Base-by-base conservation (phyloP, 2,113 vertebrate genomes). In the Turnix velox region DNA sequence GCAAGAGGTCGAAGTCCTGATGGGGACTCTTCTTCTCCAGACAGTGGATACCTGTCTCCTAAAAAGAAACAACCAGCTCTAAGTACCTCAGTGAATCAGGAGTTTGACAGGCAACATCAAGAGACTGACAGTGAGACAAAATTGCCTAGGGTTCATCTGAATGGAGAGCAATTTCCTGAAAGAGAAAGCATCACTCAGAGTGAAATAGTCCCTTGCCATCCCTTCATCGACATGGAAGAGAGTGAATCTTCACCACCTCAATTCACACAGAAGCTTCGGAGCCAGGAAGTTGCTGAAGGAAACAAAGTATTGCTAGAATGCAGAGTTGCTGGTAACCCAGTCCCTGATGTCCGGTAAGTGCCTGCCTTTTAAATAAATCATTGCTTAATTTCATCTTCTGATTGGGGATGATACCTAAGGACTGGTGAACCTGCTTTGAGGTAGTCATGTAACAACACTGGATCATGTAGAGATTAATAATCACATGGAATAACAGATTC, bases 201-300 rank as follows among this genome's bases (percentile, higher is more conserved):
- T 15, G 28, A 65, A 55, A 89, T 20, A 25, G 35, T 17, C 20
- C 61, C 87, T 24, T 89, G 65, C 42, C 80, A 61, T 5, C 94
- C 90, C 5, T 80, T 95, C 25, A 62, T 58, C 31, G 88, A 71
- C 12, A 33, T 74, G 27, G 59, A 57, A 33, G 68, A 45, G 14
- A 55, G 79, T 79, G 86, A 96, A 1, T 83, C 96, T 37, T 97
- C 97, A 18, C 98, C 98, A 7, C 99, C 99, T 42, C 96, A 92
- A 10, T 99, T 99, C 97, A 97, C 97, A 46, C 99, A 99, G 95
- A 99, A 99, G 96, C 98, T 99, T 40, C 98, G 98, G 85, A 99
- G 99, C 88, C 99, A 99, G 95, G 99, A 99, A 95, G 99, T 99
- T 78, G 98, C 98, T 0, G 99, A 99, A 96, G 99, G 99, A 84